Conservation (phyloP, 2,888 invertebrate species). For the Mimachlamys varia region DNA sequence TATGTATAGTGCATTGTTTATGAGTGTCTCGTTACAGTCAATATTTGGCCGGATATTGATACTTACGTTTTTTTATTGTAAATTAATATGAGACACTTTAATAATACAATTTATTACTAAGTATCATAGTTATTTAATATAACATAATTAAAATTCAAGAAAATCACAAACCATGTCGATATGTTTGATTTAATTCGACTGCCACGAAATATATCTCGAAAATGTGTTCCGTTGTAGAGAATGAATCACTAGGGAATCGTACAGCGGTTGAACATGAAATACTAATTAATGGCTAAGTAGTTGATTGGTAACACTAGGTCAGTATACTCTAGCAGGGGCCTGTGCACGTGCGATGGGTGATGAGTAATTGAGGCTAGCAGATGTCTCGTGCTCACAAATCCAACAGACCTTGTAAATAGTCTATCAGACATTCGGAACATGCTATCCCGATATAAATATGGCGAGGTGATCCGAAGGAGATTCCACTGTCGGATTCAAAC, state of each 20-base stretch:
- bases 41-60: too few species aligned
- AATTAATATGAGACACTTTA: too few species aligned
- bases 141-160: too few species aligned
- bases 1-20: too few species aligned
- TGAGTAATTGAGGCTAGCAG: not conserved
- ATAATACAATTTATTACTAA: too few species aligned
- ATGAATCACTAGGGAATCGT: not conserved
- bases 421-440: slow-evolving; percentile 1
- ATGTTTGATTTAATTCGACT: not conserved
- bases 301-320: not conserved
- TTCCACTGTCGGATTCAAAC: not conserved
- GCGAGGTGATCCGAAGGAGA: slow-evolving; percentile 6
- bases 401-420: slow-evolving; percentile 1
- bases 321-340: not conserved
- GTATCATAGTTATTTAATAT: too few species aligned
- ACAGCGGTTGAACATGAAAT: not conserved
- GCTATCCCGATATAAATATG: not conserved
- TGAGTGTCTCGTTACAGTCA: too few species aligned
- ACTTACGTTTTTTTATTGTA: too few species aligned
- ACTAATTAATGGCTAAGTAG: not conserved
- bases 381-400: not conserved
- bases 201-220: not conserved
- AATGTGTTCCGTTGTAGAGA: not conserved
- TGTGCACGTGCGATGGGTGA: not conserved
- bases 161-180: too few species aligned